These are phyloP conservation scores for Halocaridina rubra DNA, from an alignment of 2,888 invertebrate species.

Conservation along the genomic window DNA sequence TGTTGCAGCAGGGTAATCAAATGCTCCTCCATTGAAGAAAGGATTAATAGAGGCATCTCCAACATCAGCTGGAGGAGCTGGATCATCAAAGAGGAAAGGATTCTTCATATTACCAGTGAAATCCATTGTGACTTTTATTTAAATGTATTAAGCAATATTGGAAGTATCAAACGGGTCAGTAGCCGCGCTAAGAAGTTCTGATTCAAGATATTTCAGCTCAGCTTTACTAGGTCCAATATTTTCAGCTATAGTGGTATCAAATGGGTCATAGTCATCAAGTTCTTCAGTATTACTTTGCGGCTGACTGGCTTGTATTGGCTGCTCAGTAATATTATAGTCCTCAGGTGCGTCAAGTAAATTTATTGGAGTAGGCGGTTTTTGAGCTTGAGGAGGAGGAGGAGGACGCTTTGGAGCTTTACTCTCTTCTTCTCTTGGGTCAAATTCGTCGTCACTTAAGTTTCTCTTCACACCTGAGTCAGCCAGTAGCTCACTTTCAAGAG, in stretches of 20 bases:
- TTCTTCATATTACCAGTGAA: conserved; percentile 56
- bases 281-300: conserved; percentile 5
- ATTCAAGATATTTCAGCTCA: conserved; percentile 74
- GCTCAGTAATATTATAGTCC: conserved; percentile 27
- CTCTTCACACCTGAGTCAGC: conserved; percentile 48
- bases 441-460: conserved; percentile 63
- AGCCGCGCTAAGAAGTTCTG: conserved; percentile 68
- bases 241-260: conserved; percentile 76
- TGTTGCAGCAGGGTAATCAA: conserved; percentile 47
- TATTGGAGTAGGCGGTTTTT: conserved; percentile 15
- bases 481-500: conserved; percentile 81
- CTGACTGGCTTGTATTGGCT: conserved; percentile 33
- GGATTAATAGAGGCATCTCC: conserved; percentile 54
- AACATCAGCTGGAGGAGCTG: conserved; percentile 44
- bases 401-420: conserved; percentile 33
- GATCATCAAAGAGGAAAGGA: conserved; percentile 63
- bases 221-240: conserved; percentile 71
- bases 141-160: conserved; percentile 41
- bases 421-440: conserved; percentile 65
- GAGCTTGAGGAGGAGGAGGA: conserved; percentile 2
- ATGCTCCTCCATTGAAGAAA: conserved; percentile 59
- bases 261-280: conserved; percentile 73
- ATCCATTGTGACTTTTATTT: conserved; percentile 47
- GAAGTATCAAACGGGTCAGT: conserved; percentile 64
- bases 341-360: conserved; percentile 44